Base-by-base conservation (phyloP, 1,140 invertebrate genomes). In the Eueides isabella region DNA sequence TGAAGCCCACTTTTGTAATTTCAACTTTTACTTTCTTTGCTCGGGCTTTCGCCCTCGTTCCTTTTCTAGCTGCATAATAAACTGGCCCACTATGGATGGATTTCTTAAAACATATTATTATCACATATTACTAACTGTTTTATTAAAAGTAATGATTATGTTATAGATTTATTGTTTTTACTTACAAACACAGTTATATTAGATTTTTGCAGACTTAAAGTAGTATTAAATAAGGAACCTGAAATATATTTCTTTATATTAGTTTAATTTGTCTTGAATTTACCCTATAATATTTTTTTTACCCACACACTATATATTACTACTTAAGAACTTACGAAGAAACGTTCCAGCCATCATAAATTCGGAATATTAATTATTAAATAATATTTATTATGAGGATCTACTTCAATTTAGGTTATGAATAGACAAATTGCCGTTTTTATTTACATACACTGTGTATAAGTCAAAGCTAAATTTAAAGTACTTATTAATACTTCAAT, bases 11-110 rank as follows among this genome's bases (percentile, higher is more conserved):
- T 94, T 97, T 96, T 85, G 95, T 93, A 14, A 96, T 93, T 83
- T 95, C 95, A 31, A 94, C 94, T 88, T 97, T 96, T 41, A 96
- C 94, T 90, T 96, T 97, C 64, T 95, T 95, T 67, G 96, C 96
- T 29, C 94, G 93, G 12, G 94, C 94, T 81, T 95, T 96, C 73
- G 96, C 96, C 77, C 97, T 94, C 6, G 96, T 97, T 72, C 97
- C 96, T 91, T 96, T 97, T 71, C 97, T 94, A 11, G 96, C 96
- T 16, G 96, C 96, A 83, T 94, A 94, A 64, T 82, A 88, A 12
- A 93, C 81, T 26, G 92, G 80, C 2, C 90, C 88, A n/a, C 93
- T 86, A 80, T 90, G 80, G 14, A 92, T 76, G 16, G 82, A 78
- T 77, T 84, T 83, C 91, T 92, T 67, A 65, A 90, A 85, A 68